These are phyloP conservation scores for Muscina levida DNA, from an alignment of 2,888 invertebrate species.

Conservation along the genomic window DNA sequence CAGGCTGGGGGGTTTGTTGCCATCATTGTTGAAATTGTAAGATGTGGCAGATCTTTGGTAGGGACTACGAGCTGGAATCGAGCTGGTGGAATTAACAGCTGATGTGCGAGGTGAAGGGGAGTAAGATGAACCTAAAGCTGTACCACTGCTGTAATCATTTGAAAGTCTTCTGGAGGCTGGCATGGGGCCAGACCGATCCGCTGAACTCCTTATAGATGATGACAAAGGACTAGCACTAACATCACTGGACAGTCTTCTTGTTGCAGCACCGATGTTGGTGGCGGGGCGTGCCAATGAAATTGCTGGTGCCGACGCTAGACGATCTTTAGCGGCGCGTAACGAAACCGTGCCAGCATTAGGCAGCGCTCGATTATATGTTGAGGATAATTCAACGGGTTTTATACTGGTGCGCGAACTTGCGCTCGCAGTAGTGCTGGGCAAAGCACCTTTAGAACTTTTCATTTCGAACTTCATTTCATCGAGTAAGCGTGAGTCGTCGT, in stretches of 20 bases:
- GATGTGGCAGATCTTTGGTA: background rate
- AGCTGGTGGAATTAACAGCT: background rate
- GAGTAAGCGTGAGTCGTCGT: slow-evolving; percentile 14
- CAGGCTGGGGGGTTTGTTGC: background rate
- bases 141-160: background rate
- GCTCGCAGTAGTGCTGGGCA: slow-evolving; percentile 56
- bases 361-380: background rate
- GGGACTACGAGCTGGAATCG: no score
- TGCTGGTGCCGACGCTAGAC: background rate
- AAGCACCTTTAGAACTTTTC: slow-evolving; percentile 66
- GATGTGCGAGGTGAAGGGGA: background rate
- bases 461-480: slow-evolving; percentile 74
- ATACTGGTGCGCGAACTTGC: slow-evolving; percentile 41
- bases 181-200: background rate
- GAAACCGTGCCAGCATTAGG: no score
- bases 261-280: background rate
- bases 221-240: background rate
- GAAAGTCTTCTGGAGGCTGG: background rate
- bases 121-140: background rate
- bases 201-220: background rate
- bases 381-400: slow-evolving; percentile 14
- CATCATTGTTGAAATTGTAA: no score
- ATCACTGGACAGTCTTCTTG: background rate
- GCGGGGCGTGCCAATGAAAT: background rate
- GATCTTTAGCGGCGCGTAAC: background rate